Evolutionary conservation across 2,888 invertebrate genomes (phyloP).

Genomic region (Trypoxylon attenuatum): DNA sequence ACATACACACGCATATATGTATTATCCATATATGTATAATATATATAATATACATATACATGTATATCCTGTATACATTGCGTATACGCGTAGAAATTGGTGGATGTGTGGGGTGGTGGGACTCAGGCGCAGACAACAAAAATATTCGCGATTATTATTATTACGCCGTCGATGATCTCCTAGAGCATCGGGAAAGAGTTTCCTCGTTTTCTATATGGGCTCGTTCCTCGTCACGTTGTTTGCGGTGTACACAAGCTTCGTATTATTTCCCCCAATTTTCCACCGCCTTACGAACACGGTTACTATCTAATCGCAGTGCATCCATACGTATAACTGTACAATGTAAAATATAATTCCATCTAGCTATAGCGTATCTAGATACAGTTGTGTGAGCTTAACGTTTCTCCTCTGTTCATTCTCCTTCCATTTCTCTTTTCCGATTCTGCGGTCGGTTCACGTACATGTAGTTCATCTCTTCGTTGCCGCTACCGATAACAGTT

Average conservation of each 20-base stretch:
- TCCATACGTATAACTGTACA: conserved; percentile 67
- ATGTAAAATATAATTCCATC: conserved; percentile 74
- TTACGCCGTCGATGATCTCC: conserved; percentile 10
- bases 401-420: conserved; percentile 1
- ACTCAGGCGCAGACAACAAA: conserved; percentile 30
- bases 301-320: conserved; percentile 60
- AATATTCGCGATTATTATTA: conserved; percentile 27
- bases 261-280: not conserved
- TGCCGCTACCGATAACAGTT: not conserved
- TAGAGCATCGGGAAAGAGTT: conserved; percentile 14
- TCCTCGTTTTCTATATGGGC: conserved; percentile 5
- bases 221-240: not conserved
- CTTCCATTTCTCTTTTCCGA: not conserved
- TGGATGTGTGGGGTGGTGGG: not conserved
- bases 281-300: conserved; percentile 35
- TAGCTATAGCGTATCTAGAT: conserved; percentile 67
- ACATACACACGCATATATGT: not conserved
- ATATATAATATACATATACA: not conserved
- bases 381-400: conserved; percentile 57
- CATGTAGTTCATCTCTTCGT: too few relatives aligned
- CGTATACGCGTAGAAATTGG: conserved; percentile 30
- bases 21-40: not conserved
- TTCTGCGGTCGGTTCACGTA: too few relatives aligned
- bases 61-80: not conserved
- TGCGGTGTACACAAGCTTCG: not conserved